phyloP scores from a whole-genome alignment of 2,797 vertebrate genomes.

The Ptychadena robeensis region DNA sequence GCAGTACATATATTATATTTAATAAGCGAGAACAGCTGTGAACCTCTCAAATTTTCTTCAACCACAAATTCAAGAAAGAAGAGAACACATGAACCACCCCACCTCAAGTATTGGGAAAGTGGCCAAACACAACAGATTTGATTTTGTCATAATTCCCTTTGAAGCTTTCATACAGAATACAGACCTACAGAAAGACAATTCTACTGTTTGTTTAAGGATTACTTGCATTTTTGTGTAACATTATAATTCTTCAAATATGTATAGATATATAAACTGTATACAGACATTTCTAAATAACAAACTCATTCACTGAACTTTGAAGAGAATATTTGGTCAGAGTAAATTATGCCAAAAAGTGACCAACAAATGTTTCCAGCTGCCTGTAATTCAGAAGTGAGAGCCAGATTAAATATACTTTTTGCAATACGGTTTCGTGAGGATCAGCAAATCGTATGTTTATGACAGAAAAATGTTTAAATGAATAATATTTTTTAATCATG shows the following conservation, averaged over 20 bases:
- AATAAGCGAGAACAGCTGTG: constrained; percentile 9
- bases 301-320: constrained; percentile 63
- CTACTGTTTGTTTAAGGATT: constrained; percentile 28
- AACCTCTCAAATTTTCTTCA: neutral
- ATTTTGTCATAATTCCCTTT: constrained; percentile 15
- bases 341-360: constrained; percentile 68
- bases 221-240: constrained; percentile 55
- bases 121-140: constrained; percentile 27
- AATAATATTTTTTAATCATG: neutral
- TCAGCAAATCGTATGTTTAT: constrained; percentile 31
- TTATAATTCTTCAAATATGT: constrained; percentile 64
- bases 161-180: constrained; percentile 7
- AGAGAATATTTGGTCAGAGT: constrained; percentile 66
- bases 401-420: constrained; percentile 54
- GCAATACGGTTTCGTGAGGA: constrained; percentile 51
- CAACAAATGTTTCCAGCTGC: constrained; percentile 69
- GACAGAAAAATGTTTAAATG: neutral
- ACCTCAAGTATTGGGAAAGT: constrained; percentile 17
- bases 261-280: constrained; percentile 47
- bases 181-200: constrained; percentile 9
- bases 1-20: constrained; percentile 12
- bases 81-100: constrained; percentile 20
- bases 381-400: constrained; percentile 65
- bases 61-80: constrained; percentile 27
- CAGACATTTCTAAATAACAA: constrained; percentile 65